Evolutionary conservation across 2,797 vertebrate species (phyloP).

Genomic region (Nyctalus aviator): DNA sequence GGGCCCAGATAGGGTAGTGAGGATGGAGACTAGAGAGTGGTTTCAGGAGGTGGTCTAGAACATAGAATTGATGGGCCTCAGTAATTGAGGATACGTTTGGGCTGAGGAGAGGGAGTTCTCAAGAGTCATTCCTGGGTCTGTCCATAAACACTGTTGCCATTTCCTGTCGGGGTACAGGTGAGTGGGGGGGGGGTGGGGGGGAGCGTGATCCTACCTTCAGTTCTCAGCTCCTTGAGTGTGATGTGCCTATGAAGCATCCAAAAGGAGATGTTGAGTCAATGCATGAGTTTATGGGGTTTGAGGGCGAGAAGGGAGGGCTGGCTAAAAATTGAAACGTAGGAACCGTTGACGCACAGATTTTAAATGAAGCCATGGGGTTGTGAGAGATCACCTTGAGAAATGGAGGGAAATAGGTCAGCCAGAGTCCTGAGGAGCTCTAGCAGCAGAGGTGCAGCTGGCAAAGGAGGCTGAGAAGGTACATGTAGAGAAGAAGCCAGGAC

Average conservation of each 20-base stretch:
- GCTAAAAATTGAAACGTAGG: not conserved
- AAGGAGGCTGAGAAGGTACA: not conserved
- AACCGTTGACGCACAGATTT: not conserved
- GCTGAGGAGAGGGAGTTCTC: not conserved
- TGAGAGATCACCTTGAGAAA: not conserved
- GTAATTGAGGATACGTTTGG: not conserved
- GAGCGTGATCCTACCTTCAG: fast-evolving
- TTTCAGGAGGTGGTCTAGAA: not conserved
- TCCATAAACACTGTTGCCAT: not conserved
- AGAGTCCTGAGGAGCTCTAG: not conserved
- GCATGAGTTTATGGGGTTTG: constrained; percentile 50
- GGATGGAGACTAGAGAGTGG: not conserved
- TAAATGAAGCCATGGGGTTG: not conserved
- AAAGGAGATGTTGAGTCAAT: not conserved
- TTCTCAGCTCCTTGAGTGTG: not conserved
- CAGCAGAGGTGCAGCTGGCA: not conserved
- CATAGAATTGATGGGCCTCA: not conserved
- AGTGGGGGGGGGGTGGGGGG: not conserved
- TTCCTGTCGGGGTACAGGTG: not conserved
- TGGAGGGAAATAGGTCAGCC: not conserved
- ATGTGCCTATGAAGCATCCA: constrained; percentile 2
- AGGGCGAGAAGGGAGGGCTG: constrained; percentile 14
- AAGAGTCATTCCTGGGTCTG: not conserved
- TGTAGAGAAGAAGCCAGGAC: not conserved
- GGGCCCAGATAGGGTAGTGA: not conserved